Evolutionary conservation across 2,888 invertebrate species (phyloP).

Genomic region (Encarsia formosa): DNA sequence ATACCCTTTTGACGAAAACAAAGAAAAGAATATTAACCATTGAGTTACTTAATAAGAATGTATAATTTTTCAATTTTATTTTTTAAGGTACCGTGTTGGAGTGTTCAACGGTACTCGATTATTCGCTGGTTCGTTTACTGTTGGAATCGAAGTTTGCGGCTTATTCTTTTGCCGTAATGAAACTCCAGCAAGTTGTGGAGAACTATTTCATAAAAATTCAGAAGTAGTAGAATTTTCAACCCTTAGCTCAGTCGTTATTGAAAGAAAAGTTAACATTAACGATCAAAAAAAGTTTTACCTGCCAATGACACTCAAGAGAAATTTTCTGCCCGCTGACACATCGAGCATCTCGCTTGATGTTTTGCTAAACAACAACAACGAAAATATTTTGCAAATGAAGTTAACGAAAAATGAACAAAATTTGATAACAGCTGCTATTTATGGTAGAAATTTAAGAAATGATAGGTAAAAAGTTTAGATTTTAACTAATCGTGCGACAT

Average conservation of each 20-base stretch:
- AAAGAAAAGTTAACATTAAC: conserved; percentile 26
- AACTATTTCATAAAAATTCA: conserved; percentile 28
- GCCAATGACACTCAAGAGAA: conserved; percentile 4
- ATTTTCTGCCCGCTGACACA: not conserved
- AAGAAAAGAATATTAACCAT: too few species aligned
- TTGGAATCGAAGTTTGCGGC: conserved; percentile 33
- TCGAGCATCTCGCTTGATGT: conserved; percentile 1
- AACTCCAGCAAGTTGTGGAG: conserved; percentile 26
- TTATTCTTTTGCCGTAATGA: conserved; percentile 32
- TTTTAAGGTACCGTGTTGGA: conserved; percentile 33
- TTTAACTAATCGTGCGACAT: too few species aligned
- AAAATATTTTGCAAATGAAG: conserved; percentile 21
- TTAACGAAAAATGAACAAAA: conserved; percentile 26
- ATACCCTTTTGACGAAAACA: too few species aligned
- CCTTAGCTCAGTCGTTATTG: conserved; percentile 30
- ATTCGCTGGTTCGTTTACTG: conserved; percentile 21
- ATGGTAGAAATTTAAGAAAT: conserved; percentile 32
- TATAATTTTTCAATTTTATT: too few species aligned
- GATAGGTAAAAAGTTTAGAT: too few species aligned
- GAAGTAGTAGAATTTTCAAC: conserved; percentile 30
- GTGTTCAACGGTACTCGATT: conserved; percentile 34
- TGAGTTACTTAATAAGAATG: too few species aligned
- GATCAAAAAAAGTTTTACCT: conserved; percentile 21
- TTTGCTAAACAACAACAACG: not conserved
- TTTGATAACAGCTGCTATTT: conserved; percentile 34